Conservation (phyloP, 2,113 vertebrate genomes). For the Hippocampus mohnikei region DNA sequence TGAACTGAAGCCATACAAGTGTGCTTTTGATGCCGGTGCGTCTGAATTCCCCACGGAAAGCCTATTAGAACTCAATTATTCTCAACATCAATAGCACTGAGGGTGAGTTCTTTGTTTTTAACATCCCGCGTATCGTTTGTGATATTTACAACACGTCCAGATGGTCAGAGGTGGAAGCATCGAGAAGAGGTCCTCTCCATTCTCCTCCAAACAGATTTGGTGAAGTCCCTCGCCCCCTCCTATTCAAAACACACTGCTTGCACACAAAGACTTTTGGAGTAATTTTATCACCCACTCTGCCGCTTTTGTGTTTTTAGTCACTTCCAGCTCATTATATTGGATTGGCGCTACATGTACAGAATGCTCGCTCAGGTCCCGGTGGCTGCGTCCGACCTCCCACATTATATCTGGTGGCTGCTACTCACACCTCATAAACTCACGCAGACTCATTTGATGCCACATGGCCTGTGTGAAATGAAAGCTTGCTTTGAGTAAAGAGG, state of each 20-base stretch:
- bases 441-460: conserved; percentile 21
- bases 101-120: conserved; percentile 4
- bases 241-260: conserved; percentile 9
- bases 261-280: conserved; percentile 32
- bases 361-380: conserved; percentile 28
- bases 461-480: conserved; percentile 21
- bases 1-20: background rate
- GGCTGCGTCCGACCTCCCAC: conserved; percentile 38
- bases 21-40: background rate
- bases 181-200: conserved; percentile 23
- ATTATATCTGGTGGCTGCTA: conserved; percentile 36
- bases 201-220: conserved; percentile 31
- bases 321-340: conserved; percentile 48
- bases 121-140: conserved; percentile 1
- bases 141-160: conserved; percentile 23
- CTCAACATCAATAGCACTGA: background rate
- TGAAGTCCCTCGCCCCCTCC: conserved; percentile 20
- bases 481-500: conserved; percentile 23
- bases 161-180: background rate
- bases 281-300: conserved; percentile 34
- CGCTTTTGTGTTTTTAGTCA: conserved; percentile 37
- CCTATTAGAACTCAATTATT: conserved; percentile 1
- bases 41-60: background rate
- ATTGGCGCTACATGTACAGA: conserved; percentile 24
- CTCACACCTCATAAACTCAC: conserved; percentile 36